Conservation (phyloP, 2,113 vertebrate genomes). For the Rhinopomastus cyanomelas region DNA sequence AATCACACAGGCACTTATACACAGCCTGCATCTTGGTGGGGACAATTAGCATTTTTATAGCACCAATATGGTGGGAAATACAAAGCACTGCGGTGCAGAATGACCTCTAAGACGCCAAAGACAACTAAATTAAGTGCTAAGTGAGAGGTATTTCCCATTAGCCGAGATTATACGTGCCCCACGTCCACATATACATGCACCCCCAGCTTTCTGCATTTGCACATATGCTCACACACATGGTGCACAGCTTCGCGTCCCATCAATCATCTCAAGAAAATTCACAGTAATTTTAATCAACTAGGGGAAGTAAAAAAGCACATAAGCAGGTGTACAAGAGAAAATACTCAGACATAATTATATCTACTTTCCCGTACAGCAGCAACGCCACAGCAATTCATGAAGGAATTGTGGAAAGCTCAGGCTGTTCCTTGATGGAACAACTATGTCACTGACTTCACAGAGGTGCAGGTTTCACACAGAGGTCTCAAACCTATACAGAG, state of each 20-base stretch:
- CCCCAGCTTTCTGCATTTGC: neutral
- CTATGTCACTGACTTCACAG: neutral
- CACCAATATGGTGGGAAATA: neutral
- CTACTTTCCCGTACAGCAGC: neutral
- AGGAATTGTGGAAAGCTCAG: neutral
- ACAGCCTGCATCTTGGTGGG: slow-evolving; percentile 7
- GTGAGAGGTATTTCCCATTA: slow-evolving; percentile 15
- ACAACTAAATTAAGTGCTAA: slow-evolving; percentile 30
- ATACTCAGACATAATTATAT: neutral
- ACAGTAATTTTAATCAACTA: slow-evolving; percentile 30
- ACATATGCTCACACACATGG: neutral
- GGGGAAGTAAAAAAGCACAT: neutral
- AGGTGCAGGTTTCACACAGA: fast-evolving
- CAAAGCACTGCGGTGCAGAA: neutral
- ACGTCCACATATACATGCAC: neutral
- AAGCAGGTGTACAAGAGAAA: slow-evolving; percentile 36
- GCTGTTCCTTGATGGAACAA: neutral
- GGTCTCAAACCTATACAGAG: neutral
- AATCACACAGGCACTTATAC: slow-evolving; percentile 8
- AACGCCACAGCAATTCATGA: neutral
- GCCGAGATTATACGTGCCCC: neutral
- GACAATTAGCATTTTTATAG: slow-evolving; percentile 65
- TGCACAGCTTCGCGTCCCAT: neutral
- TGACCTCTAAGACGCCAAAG: slow-evolving; percentile 30
- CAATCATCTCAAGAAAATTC: slow-evolving; percentile 26